Percentiles rank a stretch among this genome's conserved stretches.
These are phyloP conservation scores for Spisula solida DNA, from an alignment of 2,888 invertebrate species.

Conservation along the genomic window DNA sequence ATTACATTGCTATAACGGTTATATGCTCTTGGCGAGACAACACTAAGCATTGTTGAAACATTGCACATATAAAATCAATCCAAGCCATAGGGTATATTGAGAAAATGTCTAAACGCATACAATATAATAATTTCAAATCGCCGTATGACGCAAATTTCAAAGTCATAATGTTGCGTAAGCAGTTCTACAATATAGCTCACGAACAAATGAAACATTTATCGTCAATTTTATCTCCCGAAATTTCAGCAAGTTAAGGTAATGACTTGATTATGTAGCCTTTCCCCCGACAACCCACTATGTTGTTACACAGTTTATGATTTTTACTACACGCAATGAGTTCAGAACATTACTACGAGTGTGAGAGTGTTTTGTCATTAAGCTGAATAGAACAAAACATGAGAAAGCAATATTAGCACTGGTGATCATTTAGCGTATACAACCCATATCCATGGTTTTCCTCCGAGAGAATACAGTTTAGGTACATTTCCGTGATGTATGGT, in stretches of 20 bases:
- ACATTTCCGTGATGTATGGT: not conserved
- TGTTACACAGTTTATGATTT: not conserved
- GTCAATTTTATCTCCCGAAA: not conserved
- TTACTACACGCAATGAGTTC: not conserved
- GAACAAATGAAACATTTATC: not conserved
- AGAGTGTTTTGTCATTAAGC: constrained; percentile 4
- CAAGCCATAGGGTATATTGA: too few relatives aligned
- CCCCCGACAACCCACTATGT: not conserved
- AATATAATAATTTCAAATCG: too few relatives aligned
- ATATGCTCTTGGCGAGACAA: too few relatives aligned
- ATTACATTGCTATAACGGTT: too few relatives aligned
- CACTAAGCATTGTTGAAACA: too few relatives aligned
- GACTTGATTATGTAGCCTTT: not conserved
- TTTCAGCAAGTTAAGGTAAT: not conserved
- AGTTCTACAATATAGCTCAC: too few relatives aligned
- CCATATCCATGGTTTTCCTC: not conserved
- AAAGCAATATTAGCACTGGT: not conserved
- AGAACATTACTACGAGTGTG: not conserved
- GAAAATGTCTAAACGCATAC: too few relatives aligned
- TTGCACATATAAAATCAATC: too few relatives aligned
- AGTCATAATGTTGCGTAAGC: too few relatives aligned
- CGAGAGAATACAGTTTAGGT: not conserved
- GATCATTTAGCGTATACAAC: not conserved
- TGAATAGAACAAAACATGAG: not conserved
- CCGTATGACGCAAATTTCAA: too few relatives aligned